phyloP scores from a whole-genome alignment of 1,140 invertebrate genomes.

The Phymastichus coffea region DNA sequence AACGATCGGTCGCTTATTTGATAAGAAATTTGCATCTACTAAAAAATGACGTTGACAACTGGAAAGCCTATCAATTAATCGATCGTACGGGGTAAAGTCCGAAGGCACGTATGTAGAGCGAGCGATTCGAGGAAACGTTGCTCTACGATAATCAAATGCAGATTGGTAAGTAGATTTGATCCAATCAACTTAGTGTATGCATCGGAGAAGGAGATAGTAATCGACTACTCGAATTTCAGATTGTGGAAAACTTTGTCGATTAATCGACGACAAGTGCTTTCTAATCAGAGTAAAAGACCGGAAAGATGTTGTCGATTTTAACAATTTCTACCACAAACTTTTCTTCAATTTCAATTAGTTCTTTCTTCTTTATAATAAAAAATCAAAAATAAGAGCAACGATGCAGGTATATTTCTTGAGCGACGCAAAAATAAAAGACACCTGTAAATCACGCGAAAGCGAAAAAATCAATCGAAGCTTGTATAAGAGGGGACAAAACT shows the following conservation, averaged over 20 bases:
- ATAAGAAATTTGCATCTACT: no score
- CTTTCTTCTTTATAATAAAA: no score
- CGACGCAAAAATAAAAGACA: neutral
- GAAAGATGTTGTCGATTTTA: slow-evolving; percentile 26
- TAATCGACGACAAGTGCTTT: slow-evolving; percentile 20
- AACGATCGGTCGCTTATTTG: no score
- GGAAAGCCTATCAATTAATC: no score
- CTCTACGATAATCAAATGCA: slow-evolving; percentile 18
- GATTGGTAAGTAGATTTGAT: slow-evolving; percentile 18
- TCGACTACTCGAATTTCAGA: slow-evolving; percentile 23
- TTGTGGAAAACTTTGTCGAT: slow-evolving; percentile 22
- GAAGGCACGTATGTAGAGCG: no score
- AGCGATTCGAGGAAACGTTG: no score
- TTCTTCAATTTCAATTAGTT: no score
- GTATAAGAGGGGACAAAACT: slow-evolving; percentile 22
- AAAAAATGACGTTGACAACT: no score
- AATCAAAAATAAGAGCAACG: no score
- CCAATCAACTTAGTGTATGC: slow-evolving; percentile 21
- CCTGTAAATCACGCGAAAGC: neutral
- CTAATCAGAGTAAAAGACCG: slow-evolving; percentile 24
- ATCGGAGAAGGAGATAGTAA: slow-evolving; percentile 1
- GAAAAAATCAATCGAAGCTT: no score
- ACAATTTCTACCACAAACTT: slow-evolving; percentile 8
- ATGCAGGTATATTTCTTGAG: no score
- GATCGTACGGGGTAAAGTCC: no score